Conservation (phyloP, 2,888 invertebrate species). For the Drosophila mimetica region DNA sequence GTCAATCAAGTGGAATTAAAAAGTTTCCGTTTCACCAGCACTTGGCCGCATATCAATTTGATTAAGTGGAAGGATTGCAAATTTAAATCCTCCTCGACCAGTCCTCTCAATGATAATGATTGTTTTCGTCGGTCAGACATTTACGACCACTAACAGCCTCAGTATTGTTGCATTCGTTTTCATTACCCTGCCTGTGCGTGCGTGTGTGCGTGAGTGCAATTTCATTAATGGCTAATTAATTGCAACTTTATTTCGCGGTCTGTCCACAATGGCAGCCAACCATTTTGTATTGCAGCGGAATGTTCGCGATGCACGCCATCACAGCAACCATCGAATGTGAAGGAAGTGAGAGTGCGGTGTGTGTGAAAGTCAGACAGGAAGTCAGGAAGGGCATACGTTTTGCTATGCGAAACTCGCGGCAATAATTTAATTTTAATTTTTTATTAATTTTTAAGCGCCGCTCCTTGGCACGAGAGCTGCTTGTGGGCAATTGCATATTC, state of each 20-base stretch:
- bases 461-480: slow-evolving; percentile 41
- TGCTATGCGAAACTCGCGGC: slow-evolving; percentile 59
- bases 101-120: slow-evolving; percentile 18
- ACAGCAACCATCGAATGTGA: slow-evolving; percentile 3
- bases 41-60: slow-evolving; percentile 9
- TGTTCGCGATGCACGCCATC: slow-evolving; percentile 53
- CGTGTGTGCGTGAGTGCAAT: slow-evolving; percentile 27
- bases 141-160: slow-evolving; percentile 31
- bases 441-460: slow-evolving; percentile 65
- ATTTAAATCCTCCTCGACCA: slow-evolving; percentile 16
- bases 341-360: not conserved
- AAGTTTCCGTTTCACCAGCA: slow-evolving; percentile 17
- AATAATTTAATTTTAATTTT: slow-evolving; percentile 62
- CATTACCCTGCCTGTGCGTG: slow-evolving; percentile 35
- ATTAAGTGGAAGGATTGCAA: slow-evolving; percentile 37
- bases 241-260: slow-evolving; percentile 61
- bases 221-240: slow-evolving; percentile 68
- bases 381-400: slow-evolving; percentile 45
- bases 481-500: slow-evolving; percentile 21
- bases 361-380: not conserved
- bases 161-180: slow-evolving; percentile 48
- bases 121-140: slow-evolving; percentile 31
- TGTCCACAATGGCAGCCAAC: slow-evolving; percentile 36
- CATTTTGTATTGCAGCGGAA: slow-evolving; percentile 48
- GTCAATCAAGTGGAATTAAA: slow-evolving; percentile 9